Conservation (phyloP, 1,140 invertebrate genomes). For the Agrypnia vestita region DNA sequence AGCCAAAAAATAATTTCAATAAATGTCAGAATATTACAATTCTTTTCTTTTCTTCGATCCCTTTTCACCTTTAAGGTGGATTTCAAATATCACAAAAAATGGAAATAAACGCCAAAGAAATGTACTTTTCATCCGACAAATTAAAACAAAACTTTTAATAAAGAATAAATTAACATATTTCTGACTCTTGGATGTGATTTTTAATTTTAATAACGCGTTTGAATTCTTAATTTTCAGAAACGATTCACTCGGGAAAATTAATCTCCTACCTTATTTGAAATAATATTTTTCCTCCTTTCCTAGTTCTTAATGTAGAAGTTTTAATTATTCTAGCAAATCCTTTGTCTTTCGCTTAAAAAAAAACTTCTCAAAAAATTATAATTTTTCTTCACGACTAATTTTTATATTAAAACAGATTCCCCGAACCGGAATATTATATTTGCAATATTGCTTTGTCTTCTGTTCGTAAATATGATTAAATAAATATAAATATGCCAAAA, state of each 20-base stretch:
- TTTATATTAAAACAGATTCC: background rate
- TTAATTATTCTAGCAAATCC: slow-evolving; percentile 23
- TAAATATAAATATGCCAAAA: too few species aligned
- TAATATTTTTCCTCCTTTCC: slow-evolving; percentile 8
- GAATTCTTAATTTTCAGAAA: slow-evolving; percentile 33
- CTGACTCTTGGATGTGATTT: slow-evolving; percentile 27
- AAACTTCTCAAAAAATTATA: background rate
- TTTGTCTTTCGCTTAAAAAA: background rate
- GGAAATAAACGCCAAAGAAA: slow-evolving; percentile 3
- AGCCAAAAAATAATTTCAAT: too few species aligned
- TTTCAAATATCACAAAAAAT: background rate
- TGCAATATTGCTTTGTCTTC: too few species aligned
- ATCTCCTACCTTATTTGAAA: slow-evolving; percentile 6
- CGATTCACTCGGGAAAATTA: slow-evolving; percentile 31
- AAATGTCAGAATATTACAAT: too few species aligned
- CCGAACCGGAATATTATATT: too few species aligned
- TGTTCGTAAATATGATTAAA: too few species aligned
- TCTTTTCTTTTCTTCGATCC: too few species aligned
- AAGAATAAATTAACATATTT: slow-evolving; percentile 38
- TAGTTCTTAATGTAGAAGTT: slow-evolving; percentile 22
- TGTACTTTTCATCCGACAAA: slow-evolving; percentile 19
- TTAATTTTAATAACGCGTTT: slow-evolving; percentile 30
- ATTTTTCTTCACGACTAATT: background rate
- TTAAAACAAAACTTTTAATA: slow-evolving; percentile 38
- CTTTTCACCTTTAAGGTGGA: background rate